Base-by-base conservation (phyloP, 2,888 invertebrate genomes). In the Bellardia bayeri region DNA sequence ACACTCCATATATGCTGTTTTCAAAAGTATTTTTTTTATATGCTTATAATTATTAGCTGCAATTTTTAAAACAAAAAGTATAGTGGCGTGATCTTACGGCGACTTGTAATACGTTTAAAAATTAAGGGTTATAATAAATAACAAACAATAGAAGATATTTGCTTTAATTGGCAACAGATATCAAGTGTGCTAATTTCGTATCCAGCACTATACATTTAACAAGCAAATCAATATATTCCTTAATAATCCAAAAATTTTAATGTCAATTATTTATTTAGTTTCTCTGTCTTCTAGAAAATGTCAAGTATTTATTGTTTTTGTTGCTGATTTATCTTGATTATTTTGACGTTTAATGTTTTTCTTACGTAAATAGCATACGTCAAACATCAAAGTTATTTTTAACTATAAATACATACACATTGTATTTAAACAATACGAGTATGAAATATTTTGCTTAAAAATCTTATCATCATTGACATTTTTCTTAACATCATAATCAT, bases 331-430 rank as follows among this genome's bases (percentile, higher is more conserved):
- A 85, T 85, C 84, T 85, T 80, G 79, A 85, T 85, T 61, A 61
- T 74, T 68, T 79, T 64, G 49, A 63, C 51, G 61, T 61, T 74
- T 45, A 40, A 42, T 33, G 16, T 66, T 16, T 0, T 37, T 40
- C 6, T 14, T 79, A 23, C 51, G 61, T 68, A 33, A 30, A 40
- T n/a, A 14, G 40, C 11, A 23, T 30, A 75, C 54, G 56, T 71
- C 45, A 75, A 85, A 81, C 75, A 81, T 85, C 69, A 75, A 80
- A 85, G 80, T 71, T 85, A 75, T 85, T 85, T 85, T 75, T 75
- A 81, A 54, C 40, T 42, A 16, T 51, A 61, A 75, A 51, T 16
- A 68, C 56, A 51, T 16, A 68, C 56, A 69, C 23, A 49, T 45
- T 6, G 14, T 49, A 16, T 63, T 49, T 69, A 83, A 33, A 76